Base-by-base conservation (phyloP, 2,888 invertebrate species). In the Syrphus vitripennis region DNA sequence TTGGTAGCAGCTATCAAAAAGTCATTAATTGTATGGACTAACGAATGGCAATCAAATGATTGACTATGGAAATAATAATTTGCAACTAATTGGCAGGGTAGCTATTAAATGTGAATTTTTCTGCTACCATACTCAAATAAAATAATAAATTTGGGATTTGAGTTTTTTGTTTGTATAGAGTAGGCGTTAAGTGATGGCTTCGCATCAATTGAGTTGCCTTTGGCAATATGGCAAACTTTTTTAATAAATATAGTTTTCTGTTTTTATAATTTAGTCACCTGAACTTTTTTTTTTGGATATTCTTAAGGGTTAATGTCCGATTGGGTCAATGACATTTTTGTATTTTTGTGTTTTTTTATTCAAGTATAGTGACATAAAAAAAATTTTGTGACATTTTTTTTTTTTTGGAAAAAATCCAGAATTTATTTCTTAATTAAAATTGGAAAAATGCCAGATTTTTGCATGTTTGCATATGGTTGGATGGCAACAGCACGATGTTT, bases 21-120 rank as follows among this genome's bases (percentile, higher is more conserved):
- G 74, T 70, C 86, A 86, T 86, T 86, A 86, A 86, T 86, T 86
- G 77, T 82, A 65, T 31, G 59, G 53, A 63, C 59, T 69, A 69
- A 78, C 69, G 74, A 82, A 82, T 77, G 67, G 57, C 72, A 77
- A 82, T 70, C 77, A 86, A 65, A 82, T 86, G 82, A 77, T 86
- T 77, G 77, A 55, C 55, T 86, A 57, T 65, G 40, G 26, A 21
- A 82, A 82, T 78, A 80, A 79, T 84, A 82, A 82, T 86, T 74
- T 50, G 72, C 69, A 77, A 65, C 77, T 86, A 86, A 86, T 82
- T 86, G 86, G 57, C 48, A 61, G 71, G 71, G 59, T 37, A 26
- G 57, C 21, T 37, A 77, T 77, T 67, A 59, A 78, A 72, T 67
- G 72, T 71, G 40, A 37, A 65, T 78, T 77, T 65, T 31, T 71